phyloP scores from a whole-genome alignment of 2,888 invertebrate genomes.

The Cecidostiba fungosa region DNA sequence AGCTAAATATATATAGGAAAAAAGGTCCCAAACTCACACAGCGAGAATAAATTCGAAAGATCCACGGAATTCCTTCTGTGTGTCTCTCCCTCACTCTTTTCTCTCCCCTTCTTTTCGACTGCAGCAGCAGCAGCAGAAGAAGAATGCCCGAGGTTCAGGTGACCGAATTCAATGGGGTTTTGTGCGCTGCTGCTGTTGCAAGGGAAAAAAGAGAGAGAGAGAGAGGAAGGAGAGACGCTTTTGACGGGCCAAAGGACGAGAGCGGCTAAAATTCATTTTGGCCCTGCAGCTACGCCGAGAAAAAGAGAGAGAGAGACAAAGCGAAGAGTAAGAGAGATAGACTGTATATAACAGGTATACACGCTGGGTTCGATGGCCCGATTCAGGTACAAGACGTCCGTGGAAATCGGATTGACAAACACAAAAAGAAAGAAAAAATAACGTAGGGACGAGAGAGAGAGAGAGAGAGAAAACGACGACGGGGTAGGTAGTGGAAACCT shows the following conservation, averaged over 20 bases:
- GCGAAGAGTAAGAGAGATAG: too few relatives aligned
- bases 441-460: not conserved
- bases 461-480: not conserved
- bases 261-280: constrained; percentile 55
- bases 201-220: constrained; percentile 62
- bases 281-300: constrained; percentile 30
- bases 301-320: constrained; percentile 20
- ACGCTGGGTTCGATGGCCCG: constrained; percentile 62
- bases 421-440: not conserved
- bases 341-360: constrained; percentile 17
- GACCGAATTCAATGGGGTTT: constrained; percentile 64
- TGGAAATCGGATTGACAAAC: constrained; percentile 63
- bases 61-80: constrained; percentile 58
- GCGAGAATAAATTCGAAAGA: constrained; percentile 58
- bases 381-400: constrained; percentile 59
- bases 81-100: not conserved
- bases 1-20: not conserved
- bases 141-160: constrained; percentile 61
- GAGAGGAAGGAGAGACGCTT: constrained; percentile 37
- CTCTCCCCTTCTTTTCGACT: constrained; percentile 22
- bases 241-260: constrained; percentile 54
- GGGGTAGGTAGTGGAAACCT: constrained; percentile 47
- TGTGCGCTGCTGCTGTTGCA: constrained; percentile 52
- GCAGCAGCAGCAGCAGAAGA: not conserved
- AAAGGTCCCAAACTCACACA: not conserved